Evolutionary conservation across 2,113 vertebrate species (phyloP).

Genomic region (Lathamus discolor): DNA sequence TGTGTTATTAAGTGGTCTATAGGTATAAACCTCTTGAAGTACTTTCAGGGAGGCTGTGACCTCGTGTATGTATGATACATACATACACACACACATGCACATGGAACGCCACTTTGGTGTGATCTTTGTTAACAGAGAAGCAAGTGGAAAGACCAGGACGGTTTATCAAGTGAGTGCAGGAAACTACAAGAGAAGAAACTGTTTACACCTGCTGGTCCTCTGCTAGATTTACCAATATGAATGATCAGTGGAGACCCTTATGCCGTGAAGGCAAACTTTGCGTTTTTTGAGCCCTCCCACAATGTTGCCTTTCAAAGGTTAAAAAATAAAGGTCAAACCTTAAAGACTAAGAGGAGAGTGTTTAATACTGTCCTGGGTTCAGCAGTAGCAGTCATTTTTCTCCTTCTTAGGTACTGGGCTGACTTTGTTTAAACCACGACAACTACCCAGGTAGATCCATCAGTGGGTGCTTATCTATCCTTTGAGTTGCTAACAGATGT

Average conservation of each 20-base stretch:
- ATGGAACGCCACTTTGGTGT: rapidly evolving
- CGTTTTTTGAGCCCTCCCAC: neutral
- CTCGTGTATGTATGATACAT: neutral
- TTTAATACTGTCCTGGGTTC: neutral
- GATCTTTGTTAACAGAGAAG: neutral
- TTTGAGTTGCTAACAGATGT: neutral
- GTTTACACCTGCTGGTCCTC: neutral
- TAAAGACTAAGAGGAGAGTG: neutral
- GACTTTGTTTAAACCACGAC: too few relatives aligned
- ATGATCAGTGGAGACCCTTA: neutral
- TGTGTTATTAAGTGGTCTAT: neutral
- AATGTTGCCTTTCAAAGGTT: neutral
- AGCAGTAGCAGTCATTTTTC: too few relatives aligned
- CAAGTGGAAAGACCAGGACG: neutral
- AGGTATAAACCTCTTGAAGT: neutral
- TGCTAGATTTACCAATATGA: neutral
- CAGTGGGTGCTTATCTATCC: neutral
- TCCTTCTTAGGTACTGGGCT: too few relatives aligned
- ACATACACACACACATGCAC: neutral
- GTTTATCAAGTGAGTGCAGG: neutral
- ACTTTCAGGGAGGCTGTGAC: neutral
- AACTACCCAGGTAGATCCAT: neutral
- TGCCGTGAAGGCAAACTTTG: neutral
- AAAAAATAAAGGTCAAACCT: neutral
- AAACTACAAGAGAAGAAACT: neutral